Percentiles rank a stretch among this genome's conserved stretches.
Evolutionary conservation across 1,140 invertebrate genomes (phyloP).

Genomic region (Ceratitis capitata): DNA sequence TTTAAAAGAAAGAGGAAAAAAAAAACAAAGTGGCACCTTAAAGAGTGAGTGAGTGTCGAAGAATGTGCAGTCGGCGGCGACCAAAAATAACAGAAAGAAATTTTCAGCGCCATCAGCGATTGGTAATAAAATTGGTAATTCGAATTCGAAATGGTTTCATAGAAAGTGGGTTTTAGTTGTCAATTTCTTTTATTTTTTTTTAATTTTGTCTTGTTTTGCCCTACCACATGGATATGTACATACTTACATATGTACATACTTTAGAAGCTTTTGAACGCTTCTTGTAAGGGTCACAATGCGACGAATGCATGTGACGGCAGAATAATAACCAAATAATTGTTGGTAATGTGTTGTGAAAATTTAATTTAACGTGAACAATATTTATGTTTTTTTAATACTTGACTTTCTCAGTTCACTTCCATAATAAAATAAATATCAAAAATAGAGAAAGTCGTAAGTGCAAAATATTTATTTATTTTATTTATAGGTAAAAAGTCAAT

Average conservation of each 20-base stretch:
- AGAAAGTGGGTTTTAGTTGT: constrained; percentile 1
- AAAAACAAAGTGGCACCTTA: not conserved
- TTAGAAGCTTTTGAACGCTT: no score
- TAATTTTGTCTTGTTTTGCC: not conserved
- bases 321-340: not conserved
- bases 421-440: no score
- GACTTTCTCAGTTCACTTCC: no score
- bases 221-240: not conserved
- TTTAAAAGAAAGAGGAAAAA: not conserved
- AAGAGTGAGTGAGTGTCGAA: not conserved
- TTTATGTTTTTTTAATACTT: not conserved
- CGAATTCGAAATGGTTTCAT: not conserved
- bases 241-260: not conserved
- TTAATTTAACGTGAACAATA: not conserved
- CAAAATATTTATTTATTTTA: no score
- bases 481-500: no score
- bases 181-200: not conserved
- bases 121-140: constrained; percentile 1
- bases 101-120: not conserved
- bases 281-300: not conserved
- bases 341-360: not conserved
- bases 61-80: not conserved
- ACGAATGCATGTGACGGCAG: not conserved
- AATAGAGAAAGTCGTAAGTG: no score
- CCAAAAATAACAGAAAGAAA: not conserved